Conservation (phyloP, 2,888 invertebrate genomes). For the Caenorhabditis plicata region DNA sequence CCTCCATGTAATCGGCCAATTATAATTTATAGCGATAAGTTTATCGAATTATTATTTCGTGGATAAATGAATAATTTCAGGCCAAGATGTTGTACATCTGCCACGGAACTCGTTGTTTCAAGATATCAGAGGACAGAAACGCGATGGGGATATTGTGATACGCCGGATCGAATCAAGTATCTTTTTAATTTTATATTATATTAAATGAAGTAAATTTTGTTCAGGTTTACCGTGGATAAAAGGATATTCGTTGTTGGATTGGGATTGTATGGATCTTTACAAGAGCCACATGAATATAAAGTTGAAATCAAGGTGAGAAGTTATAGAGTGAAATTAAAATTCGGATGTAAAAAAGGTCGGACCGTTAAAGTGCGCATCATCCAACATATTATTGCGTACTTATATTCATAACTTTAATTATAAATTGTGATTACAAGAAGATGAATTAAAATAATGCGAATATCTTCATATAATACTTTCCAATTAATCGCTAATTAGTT, state of each 20-base stretch:
- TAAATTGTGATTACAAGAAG: too few species aligned
- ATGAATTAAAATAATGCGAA: too few species aligned
- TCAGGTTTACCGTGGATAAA: slow-evolving; percentile 78
- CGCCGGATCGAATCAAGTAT: slow-evolving; percentile 78
- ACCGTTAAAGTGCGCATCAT: too few species aligned
- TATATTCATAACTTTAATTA: too few species aligned
- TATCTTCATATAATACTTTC: too few species aligned
- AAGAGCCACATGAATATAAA: slow-evolving; percentile 77
- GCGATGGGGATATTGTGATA: slow-evolving; percentile 83
- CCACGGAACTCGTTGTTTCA: slow-evolving; percentile 33
- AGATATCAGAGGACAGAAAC: slow-evolving; percentile 79
- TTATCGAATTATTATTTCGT: not conserved
- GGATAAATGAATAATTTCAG: not conserved
- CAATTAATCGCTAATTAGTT: too few species aligned
- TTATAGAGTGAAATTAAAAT: too few species aligned
- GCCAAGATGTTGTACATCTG: slow-evolving; percentile 30
- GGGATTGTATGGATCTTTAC: slow-evolving; percentile 81
- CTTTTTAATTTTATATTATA: too few species aligned
- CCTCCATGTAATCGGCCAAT: slow-evolving; percentile 77
- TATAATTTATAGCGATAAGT: slow-evolving; percentile 69
- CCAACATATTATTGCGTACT: too few species aligned
- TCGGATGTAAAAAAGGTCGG: too few species aligned
- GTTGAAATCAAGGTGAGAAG: slow-evolving; percentile 24
- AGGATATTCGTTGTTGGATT: slow-evolving; percentile 82
- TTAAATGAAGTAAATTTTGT: slow-evolving; percentile 22